Percentiles rank a stretch among this genome's conserved stretches.
Evolutionary conservation across 2,888 invertebrate species (phyloP).

Genomic region (Boloria euphrosyne): DNA sequence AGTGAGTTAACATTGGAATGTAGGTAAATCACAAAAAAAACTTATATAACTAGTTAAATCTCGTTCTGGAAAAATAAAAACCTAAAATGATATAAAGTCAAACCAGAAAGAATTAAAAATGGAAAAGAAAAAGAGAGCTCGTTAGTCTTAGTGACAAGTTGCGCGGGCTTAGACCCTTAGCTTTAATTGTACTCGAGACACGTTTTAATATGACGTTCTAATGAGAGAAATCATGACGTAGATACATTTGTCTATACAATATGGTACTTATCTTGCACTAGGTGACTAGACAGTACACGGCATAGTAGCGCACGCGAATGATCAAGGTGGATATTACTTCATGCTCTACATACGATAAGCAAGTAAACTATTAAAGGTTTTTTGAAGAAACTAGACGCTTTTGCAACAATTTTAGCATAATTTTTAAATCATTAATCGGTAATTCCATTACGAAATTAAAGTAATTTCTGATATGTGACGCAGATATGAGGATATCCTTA

Average conservation of each 20-base stretch:
- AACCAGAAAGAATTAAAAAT: constrained; percentile 23
- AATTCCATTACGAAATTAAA: too few relatives aligned
- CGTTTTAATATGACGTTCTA: constrained; percentile 27
- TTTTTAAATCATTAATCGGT: too few relatives aligned
- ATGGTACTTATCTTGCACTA: constrained; percentile 9
- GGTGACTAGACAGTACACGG: not conserved
- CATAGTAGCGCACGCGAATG: too few relatives aligned
- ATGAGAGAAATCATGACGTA: constrained; percentile 25
- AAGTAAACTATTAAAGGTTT: too few relatives aligned
- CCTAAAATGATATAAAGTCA: constrained; percentile 16
- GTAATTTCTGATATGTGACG: too few relatives aligned
- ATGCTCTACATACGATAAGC: too few relatives aligned
- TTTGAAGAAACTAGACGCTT: too few relatives aligned
- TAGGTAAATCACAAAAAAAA: not conserved
- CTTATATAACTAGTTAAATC: not conserved
- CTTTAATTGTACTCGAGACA: constrained; percentile 30
- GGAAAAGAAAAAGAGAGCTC: constrained; percentile 27
- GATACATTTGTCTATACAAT: constrained; percentile 8
- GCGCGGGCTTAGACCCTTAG: constrained; percentile 20
- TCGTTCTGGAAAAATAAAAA: not conserved
- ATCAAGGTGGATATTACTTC: too few relatives aligned
- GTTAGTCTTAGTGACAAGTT: constrained; percentile 32
- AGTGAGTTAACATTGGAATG: too few relatives aligned
- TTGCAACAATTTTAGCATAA: too few relatives aligned
- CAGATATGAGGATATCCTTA: too few relatives aligned